Percentiles rank a stretch among this genome's conserved stretches.
Evolutionary conservation across 2,888 invertebrate genomes (phyloP).

Genomic region (Trichogramma evanescens): DNA sequence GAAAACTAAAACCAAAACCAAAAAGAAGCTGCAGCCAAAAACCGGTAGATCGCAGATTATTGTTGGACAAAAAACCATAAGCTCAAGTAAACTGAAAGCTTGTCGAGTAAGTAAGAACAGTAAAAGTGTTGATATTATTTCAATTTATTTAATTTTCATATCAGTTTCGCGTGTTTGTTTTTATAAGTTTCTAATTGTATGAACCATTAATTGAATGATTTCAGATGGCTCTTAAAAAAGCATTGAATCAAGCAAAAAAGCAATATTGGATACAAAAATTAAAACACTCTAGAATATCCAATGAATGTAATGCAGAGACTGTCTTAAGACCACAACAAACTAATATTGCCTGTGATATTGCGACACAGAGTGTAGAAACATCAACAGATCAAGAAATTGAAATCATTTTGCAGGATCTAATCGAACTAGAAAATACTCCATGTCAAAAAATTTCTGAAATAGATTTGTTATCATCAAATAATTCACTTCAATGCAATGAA

Average conservation of each 20-base stretch:
- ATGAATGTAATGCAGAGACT: too few species aligned
- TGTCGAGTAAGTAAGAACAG: background rate
- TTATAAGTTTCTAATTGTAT: background rate
- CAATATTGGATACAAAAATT: slow-evolving; percentile 49
- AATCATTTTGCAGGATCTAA: slow-evolving; percentile 18
- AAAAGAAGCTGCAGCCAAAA: too few species aligned
- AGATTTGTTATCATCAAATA: too few species aligned
- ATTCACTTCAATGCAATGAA: slow-evolving; percentile 1
- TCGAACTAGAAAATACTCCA: background rate
- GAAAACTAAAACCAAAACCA: slow-evolving; percentile 36
- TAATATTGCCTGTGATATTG: background rate
- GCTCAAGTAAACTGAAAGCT: slow-evolving; percentile 26
- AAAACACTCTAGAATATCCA: too few species aligned
- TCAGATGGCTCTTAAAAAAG: slow-evolving; percentile 49
- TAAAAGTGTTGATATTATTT: background rate
- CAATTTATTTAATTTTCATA: too few species aligned
- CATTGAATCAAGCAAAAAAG: slow-evolving; percentile 48
- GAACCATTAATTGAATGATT: slow-evolving; percentile 4
- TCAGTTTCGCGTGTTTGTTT: too few species aligned
- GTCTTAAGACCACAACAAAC: too few species aligned
- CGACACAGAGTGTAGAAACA: slow-evolving; percentile 7
- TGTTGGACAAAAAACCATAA: too few species aligned
- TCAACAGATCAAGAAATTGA: slow-evolving; percentile 5
- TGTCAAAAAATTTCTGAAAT: too few species aligned
- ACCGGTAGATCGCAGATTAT: too few species aligned